phyloP scores from a whole-genome alignment of 2,888 invertebrate genomes.

The Hypercompe scribonia region DNA sequence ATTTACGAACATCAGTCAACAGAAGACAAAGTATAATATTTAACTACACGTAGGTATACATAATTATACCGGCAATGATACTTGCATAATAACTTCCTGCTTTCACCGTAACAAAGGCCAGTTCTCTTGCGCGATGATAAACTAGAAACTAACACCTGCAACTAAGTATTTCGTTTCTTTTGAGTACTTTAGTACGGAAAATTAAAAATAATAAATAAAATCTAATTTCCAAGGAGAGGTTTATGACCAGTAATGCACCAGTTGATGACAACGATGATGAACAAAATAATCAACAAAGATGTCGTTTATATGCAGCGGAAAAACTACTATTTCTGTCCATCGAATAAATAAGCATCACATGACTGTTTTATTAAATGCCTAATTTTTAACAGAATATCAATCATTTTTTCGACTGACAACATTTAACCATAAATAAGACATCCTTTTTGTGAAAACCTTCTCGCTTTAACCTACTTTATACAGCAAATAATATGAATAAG shows the following conservation, averaged over 20 bases:
- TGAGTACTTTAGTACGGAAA: slow-evolving; percentile 32
- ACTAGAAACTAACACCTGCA: slow-evolving; percentile 49
- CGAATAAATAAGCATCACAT: background rate
- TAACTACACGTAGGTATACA: slow-evolving; percentile 45
- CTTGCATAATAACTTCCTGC: slow-evolving; percentile 79
- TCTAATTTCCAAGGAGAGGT: no score
- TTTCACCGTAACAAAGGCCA: slow-evolving; percentile 75
- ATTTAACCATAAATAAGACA: background rate
- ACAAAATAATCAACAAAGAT: background rate
- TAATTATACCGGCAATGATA: slow-evolving; percentile 63
- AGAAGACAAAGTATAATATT: slow-evolving; percentile 37
- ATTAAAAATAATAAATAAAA: background rate
- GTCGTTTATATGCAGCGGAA: background rate
- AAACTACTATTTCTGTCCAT: no score
- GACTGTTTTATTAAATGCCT: background rate
- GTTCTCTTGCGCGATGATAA: slow-evolving; percentile 48
- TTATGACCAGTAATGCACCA: no score
- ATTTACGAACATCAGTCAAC: slow-evolving; percentile 6
- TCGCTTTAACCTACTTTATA: background rate
- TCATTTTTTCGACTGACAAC: background rate
- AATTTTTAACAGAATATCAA: background rate
- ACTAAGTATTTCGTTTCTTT: background rate
- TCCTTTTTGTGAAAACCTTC: background rate
- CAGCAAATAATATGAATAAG: background rate
- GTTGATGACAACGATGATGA: no score